A percentile compares a stretch with the other conserved stretches of the same genome.
Evolutionary conservation across 2,113 vertebrate genomes (phyloP).

Genomic region (human): GRCh38 chr5:149716501-149717000

Average conservation of each 20-base stretch:
- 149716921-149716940: neutral
- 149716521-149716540: neutral
- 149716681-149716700: neutral
- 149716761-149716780: neutral
- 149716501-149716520: neutral
- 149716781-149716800: neutral
- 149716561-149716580: no score
- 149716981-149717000: neutral
- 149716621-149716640: neutral
- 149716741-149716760: slow-evolving; percentile 29
- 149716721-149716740: neutral
- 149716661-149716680: neutral
- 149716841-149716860: neutral
- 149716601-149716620: neutral
- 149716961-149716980: neutral
- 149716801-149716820: neutral
- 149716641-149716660: slow-evolving; percentile 1
- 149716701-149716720: neutral
- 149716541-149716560: neutral
- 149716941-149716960: neutral
- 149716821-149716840: neutral
- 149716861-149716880: neutral
- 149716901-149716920: neutral
- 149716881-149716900: neutral
- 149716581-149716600: no score